Conservation (phyloP, 1,140 invertebrate genomes). For the Drosophila orena region DNA sequence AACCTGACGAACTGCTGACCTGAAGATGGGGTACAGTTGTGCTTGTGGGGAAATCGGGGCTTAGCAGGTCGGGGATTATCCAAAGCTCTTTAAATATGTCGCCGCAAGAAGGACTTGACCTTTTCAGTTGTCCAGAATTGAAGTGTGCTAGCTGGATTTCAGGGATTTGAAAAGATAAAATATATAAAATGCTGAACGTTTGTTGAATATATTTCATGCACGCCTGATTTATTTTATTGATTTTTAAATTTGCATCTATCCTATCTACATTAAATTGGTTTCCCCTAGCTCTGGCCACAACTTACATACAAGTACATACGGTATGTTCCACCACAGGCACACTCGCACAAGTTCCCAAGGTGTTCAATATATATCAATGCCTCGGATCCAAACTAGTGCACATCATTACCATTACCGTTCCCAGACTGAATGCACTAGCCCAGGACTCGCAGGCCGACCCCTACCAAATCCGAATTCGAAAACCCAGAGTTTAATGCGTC, state of each 20-base stretch:
- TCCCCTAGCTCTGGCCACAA: conserved; percentile 4
- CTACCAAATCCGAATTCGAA: conserved; percentile 31
- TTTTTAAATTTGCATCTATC: not conserved
- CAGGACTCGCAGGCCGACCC: not conserved
- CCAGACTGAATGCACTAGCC: conserved; percentile 21
- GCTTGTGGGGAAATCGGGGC: not conserved
- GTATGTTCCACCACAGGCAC: not conserved
- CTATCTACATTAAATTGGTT: conserved; percentile 20
- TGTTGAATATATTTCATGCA: no score
- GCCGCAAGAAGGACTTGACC: conserved; percentile 1
- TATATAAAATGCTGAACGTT: not conserved
- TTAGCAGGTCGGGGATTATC: conserved; percentile 22
- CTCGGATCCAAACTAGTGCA: conserved; percentile 25
- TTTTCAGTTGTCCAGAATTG: not conserved
- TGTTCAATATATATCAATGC: conserved; percentile 34
- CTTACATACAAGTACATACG: conserved; percentile 15
- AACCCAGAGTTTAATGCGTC: conserved; percentile 57
- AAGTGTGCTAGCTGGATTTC: not conserved
- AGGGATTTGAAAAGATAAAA: not conserved
- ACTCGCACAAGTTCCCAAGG: conserved; percentile 2
- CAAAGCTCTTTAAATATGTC: conserved; percentile 16
- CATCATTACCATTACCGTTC: conserved; percentile 49
- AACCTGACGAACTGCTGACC: conserved; percentile 45
- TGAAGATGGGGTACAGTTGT: conserved; percentile 6
- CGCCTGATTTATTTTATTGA: not conserved